These are phyloP conservation scores for Alethe diademata DNA, from an alignment of 2,113 vertebrate genomes.

Conservation along the genomic window DNA sequence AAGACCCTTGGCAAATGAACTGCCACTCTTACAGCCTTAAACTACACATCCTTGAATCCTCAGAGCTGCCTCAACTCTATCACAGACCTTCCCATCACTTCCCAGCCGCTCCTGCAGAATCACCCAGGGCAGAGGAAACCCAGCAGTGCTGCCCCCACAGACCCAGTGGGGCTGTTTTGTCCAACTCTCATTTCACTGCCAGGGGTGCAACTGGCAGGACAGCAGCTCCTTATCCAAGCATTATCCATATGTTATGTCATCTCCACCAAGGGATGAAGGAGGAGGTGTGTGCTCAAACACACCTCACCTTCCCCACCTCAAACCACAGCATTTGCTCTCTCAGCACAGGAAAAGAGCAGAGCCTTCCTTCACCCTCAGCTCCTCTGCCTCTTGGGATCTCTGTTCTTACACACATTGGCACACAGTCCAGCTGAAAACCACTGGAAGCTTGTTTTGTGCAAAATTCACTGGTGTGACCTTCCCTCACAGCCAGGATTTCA, in stretches of 20 bases:
- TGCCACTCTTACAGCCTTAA: not conserved
- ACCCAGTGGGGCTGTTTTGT: rapidly evolving
- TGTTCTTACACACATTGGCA: rapidly evolving
- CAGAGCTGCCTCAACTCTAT: not conserved
- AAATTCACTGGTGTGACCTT: not conserved
- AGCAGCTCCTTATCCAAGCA: not conserved
- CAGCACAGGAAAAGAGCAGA: not conserved
- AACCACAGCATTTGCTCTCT: not conserved
- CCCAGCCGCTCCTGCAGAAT: not conserved
- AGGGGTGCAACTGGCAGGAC: not conserved
- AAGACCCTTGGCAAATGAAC: not conserved
- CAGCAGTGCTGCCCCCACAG: not conserved
- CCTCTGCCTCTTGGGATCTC: not conserved
- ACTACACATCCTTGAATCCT: not conserved
- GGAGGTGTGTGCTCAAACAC: not conserved
- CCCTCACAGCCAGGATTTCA: not conserved
- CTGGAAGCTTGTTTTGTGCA: not conserved
- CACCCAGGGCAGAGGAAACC: not conserved
- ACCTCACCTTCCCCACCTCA: not conserved
- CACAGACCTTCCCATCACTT: not conserved
- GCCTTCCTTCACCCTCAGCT: not conserved
- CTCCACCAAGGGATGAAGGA: not conserved
- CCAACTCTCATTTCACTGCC: not conserved
- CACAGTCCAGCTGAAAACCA: not conserved
- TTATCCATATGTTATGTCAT: too few species aligned